Conservation (phyloP, 1,140 invertebrate species). For the Drosophila arawakana region DNA sequence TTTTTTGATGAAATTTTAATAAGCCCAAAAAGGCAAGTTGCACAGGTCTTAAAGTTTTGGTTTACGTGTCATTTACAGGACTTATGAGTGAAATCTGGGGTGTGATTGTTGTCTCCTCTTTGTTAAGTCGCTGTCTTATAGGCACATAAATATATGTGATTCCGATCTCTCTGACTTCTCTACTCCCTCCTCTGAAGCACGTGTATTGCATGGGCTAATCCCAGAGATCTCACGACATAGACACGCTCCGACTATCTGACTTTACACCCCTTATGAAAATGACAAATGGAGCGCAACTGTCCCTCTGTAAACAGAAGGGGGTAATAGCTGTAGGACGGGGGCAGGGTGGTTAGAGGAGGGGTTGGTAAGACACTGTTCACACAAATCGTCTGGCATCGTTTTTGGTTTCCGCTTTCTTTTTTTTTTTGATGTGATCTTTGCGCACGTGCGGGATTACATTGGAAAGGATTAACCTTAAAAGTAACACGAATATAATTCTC, state of each 20-base stretch:
- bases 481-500: conserved; percentile 32
- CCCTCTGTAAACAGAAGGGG: conserved; percentile 43
- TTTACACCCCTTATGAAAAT: conserved; percentile 69
- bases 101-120: conserved; percentile 11
- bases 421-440: conserved; percentile 9
- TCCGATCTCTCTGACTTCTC: conserved; percentile 46
- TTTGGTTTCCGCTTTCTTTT: conserved; percentile 40
- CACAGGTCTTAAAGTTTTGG: conserved; percentile 52
- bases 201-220: conserved; percentile 64
- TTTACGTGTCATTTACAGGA: conserved; percentile 69
- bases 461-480: conserved; percentile 61
- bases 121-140: conserved; percentile 60
- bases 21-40: conserved; percentile 13
- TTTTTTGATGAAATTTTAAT: conserved; percentile 41
- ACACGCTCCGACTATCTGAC: conserved; percentile 63
- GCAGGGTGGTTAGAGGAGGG: background rate
- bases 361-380: conserved; percentile 1
- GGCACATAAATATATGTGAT: conserved; percentile 73
- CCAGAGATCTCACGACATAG: conserved; percentile 49
- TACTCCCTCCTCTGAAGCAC: conserved; percentile 33
- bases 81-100: background rate
- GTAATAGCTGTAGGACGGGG: conserved; percentile 18
- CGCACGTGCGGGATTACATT: conserved; percentile 60
- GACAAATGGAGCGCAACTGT: conserved; percentile 74
- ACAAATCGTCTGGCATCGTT: conserved; percentile 49